Evolutionary conservation across 1,140 invertebrate species (phyloP), one percentile per base, ranked within the genome.

Genomic region (Nasonia giraulti): DNA sequence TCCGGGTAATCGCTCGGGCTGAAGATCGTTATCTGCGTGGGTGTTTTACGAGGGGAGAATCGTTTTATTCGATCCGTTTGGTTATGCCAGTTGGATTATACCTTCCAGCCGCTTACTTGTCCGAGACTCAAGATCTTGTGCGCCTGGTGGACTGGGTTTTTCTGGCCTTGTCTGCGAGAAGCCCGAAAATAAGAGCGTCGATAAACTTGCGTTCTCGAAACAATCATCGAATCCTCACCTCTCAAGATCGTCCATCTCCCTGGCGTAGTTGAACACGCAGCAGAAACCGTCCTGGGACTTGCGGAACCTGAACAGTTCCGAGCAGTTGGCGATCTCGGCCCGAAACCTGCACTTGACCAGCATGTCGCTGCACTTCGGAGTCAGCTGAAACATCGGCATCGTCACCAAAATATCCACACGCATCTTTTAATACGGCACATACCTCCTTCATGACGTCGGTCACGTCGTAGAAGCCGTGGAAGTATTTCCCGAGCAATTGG

Each of bases 251-350:
- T 91, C 89, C 0, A 47, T n/a, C 78, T 88, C 87, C 11, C 88
- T 87, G 8, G 88, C 77, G 78, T 94, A 94, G 89, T 95, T 95
- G 86, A 95, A 95, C 5, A 92, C 89, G 82, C 95, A 95, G 88
- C 95, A 95, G 86, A 92, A 94, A 31, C 95, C 95, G 23, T 93
- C 92, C n/a, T 92, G 91, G 2, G 94, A 95, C 8, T 92, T 91
- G 11, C 92, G 91, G 5, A 92, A 88, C 0, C 80, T 20, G 87
- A 95, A 95, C 12, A 94, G 82, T 0, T 91, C 87, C 0, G 87
- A 87, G 82, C 95, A 95, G 76, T 94, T 89, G 33, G 20, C 44
- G 0, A 44, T 4, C n/a, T n/a, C n/a, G n/a, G n/a, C n/a, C n/a
- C n/a, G n/a, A n/a, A n/a, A n/a, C n/a, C n/a, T n/a, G n/a, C n/a